Evolutionary conservation across 2,888 invertebrate genomes (phyloP), one percentile per base, ranked within the genome.

Genomic region (Epiblema foenella): DNA sequence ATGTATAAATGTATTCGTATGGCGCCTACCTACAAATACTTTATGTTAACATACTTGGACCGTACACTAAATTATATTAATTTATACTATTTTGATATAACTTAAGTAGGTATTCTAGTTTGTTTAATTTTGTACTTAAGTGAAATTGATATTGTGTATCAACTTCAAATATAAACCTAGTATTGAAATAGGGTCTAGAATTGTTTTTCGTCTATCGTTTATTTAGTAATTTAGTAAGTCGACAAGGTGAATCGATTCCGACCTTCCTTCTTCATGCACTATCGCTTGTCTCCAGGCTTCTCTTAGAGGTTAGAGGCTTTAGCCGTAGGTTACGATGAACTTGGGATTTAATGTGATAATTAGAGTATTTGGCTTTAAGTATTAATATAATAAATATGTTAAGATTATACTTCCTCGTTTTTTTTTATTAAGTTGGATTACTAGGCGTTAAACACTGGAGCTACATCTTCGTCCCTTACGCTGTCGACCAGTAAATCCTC

Each of bases 361-460:
- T 60, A 66, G 2, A 46, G 29, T 60, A 57, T 39, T 20, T 49
- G 29, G 37, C 39, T 66, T 57, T 72, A 68, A 72, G 52, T 59
- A 54, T 46, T 29, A 1, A 52, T 78, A 75, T 81, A 54, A 65
- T 65, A 65, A 65, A 58, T 80, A 79, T 67, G 74, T 74, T 75
- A 63, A 69, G 74, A 70, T 56, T 60, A 46, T n/a, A 7, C 5
- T 46, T n/a, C n/a, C n/a, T n/a, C n/a, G n/a, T n/a, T 46, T 15
- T 46, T 12, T 46, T n/a, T 46, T 46, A 46, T 46, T 46, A 1
- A 46, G 8, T n/a, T 15, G 7, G 42, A 15, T 15, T 3, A 24
- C n/a, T n/a, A n/a, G n/a, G n/a, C n/a, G n/a, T n/a, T n/a, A n/a
- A n/a, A n/a, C n/a, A n/a, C n/a, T n/a, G n/a, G n/a, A n/a, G n/a